Evolutionary conservation across 1,140 invertebrate genomes (phyloP), one percentile per base, ranked within the genome.

Genomic region (Halictus rubicundus): DNA sequence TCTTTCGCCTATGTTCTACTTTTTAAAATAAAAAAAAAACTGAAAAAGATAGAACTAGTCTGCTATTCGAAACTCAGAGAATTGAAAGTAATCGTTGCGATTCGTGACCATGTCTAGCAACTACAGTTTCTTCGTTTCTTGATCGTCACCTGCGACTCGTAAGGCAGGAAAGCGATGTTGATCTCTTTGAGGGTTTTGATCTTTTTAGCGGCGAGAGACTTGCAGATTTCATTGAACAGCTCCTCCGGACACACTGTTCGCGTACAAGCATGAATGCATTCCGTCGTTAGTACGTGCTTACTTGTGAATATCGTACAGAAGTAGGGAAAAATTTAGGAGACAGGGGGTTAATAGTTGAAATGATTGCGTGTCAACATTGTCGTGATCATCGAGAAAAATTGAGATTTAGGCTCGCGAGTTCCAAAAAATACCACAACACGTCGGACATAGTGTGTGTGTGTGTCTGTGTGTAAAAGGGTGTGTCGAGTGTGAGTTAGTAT

Each of bases 121-220:
- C 69, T 86, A 86, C 27, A 83, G 21, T 64, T 70, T 66, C 61
- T 25, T 75, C 57, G 59, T 52, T 60, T 74, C 19, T 82, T 82
- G 52, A 82, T 88, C 81, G 69, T 93, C 94, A 98, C 98, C 97
- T 99, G 98, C 90, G 97, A 97, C 94, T 99, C 99, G 94, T 99
- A 99, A 84, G 99, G 99, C 89, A 99, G 96, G 94, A 99, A 99
- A 90, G 99, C 98, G 94, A 99, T 99, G 96, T 99, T 99, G 94
- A 99, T 99, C 94, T 99, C 99, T 95, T 99, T 99, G 90, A 99
- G 95, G 73, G 98, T 99, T 96, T 99, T 99, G 92, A 99, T 98
- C 94, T 98, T 98, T 94, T 96, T 97, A 91, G 97, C 97, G 89
- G 96, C 96, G 83, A 96, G 95, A 89, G 98, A 99, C 94, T 99